Base-by-base conservation (phyloP, 2,888 invertebrate species). In the Pollenia amentaria region DNA sequence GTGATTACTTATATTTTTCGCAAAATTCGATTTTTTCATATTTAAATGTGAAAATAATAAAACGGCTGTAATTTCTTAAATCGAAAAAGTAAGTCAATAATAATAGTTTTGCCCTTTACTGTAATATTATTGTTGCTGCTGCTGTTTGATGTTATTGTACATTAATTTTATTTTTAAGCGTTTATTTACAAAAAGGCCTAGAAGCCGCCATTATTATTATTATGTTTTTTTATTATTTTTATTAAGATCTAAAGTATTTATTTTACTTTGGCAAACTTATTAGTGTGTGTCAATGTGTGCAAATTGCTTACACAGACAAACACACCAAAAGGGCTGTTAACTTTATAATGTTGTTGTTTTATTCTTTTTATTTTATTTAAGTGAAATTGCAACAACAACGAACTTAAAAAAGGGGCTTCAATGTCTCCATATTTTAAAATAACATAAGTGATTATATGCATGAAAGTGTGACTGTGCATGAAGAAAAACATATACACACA, bases 131-230 rank as follows among this genome's bases (percentile, higher is more conserved):
- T 38, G 55, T 10, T 62, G 60, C 3, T 60, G 9, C n/a, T n/a
- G 14, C 3, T n/a, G 60, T 29, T 72, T 55, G 53, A 62, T 53
- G 69, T 65, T 38, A 18, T 67, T 82, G 67, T 55, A 75, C 46
- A 65, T 76, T 64, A 72, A 70, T 75, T 29, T 69, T 82, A 82
- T 76, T 65, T 76, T 82, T 69, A 53, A 69, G 53, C 70, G 48
- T 81, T 85, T 85, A 57, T 72, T 85, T 77, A 55, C 70, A 72
- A 77, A 76, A 85, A 57, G 80, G 72, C 81, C 76, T 76, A 65
- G 60, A 85, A 72, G 64, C 81, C 85, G 85, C 76, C 85, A 77
- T 72, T 72, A 62, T 29, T 29, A 29, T 29, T 29, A 29, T 29
- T 60, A 60, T 38, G 11, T 10, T 69, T 42, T 10, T 9, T 60